Conservation (phyloP, 2,797 vertebrate genomes). For the Acanthurus lineatus region DNA sequence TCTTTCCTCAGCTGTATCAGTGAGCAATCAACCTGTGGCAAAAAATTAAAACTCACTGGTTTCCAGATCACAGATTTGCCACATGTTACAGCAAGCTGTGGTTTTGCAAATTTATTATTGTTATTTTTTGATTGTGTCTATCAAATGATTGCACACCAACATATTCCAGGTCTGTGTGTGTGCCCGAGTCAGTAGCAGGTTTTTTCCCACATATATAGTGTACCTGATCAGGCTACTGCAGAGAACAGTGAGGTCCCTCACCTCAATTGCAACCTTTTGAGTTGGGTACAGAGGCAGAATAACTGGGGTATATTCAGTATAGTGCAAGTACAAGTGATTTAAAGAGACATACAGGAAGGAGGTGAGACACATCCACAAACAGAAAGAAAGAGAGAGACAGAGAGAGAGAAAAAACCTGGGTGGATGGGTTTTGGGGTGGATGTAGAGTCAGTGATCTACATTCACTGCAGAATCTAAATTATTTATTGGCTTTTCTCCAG, state of each 20-base stretch:
- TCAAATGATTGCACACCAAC: not conserved
- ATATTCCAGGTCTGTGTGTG: slow-evolving; percentile 1
- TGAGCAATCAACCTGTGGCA: not conserved
- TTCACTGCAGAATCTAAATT: slow-evolving; percentile 86
- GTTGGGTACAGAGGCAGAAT: not conserved
- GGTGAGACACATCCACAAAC: slow-evolving; percentile 8
- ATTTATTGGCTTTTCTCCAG: slow-evolving; percentile 80
- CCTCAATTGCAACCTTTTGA: slow-evolving; percentile 1
- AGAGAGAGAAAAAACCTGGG: slow-evolving; percentile 32
- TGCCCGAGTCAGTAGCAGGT: not conserved
- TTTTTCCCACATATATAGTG: not conserved
- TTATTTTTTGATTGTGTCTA: not conserved
- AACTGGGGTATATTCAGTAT: not conserved
- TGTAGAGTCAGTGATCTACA: slow-evolving; percentile 75
- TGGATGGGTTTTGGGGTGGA: slow-evolving; percentile 59
- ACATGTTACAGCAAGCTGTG: not conserved
- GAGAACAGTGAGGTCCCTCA: not conserved
- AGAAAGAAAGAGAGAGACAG: slow-evolving; percentile 2
- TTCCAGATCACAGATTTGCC: not conserved
- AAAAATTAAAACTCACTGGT: not conserved
- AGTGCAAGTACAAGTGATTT: not conserved
- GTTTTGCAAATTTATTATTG: not conserved
- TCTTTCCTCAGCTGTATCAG: slow-evolving; percentile 12
- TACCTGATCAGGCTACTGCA: not conserved
- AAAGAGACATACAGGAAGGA: slow-evolving; percentile 18